Evolutionary conservation across 2,797 vertebrate species (phyloP).

Genomic region (Lemur catta): DNA sequence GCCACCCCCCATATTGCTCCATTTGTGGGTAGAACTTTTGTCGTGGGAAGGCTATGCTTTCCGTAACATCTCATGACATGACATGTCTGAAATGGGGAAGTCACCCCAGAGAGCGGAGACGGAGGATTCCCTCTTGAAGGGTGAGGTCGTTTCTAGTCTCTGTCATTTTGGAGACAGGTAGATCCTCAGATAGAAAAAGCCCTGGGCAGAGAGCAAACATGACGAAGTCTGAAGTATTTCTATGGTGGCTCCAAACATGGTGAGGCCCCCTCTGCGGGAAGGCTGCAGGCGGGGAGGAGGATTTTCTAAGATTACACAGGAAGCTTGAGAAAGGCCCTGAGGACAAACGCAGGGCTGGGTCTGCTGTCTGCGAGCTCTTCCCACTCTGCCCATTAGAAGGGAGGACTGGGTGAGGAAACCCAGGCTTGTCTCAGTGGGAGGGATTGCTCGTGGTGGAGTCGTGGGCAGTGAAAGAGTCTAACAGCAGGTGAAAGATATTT

Average conservation of each 20-base stretch:
- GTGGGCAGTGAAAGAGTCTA: rapidly evolving
- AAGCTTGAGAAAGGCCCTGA: not conserved
- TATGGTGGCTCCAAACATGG: not conserved
- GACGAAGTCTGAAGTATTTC: not conserved
- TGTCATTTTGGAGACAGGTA: not conserved
- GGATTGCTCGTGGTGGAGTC: not conserved
- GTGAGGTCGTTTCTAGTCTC: not conserved
- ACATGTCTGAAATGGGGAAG: not conserved
- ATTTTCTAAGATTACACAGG: not conserved
- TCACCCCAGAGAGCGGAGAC: not conserved
- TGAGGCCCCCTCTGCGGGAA: rapidly evolving
- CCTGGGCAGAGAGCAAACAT: not conserved
- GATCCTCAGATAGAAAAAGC: not conserved
- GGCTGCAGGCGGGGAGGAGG: not conserved
- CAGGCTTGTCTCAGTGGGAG: rapidly evolving
- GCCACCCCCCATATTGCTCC: rapidly evolving
- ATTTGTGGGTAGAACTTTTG: not conserved
- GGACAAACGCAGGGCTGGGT: not conserved
- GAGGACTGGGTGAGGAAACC: not conserved
- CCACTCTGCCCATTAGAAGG: not conserved
- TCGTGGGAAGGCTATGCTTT: not conserved
- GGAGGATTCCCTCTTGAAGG: not conserved
- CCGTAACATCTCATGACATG: not conserved
- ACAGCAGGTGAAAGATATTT: not conserved
- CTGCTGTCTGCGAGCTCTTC: not conserved